Evolutionary conservation across 2,797 vertebrate species (phyloP).

Genomic region (Echeneis naucrates): DNA sequence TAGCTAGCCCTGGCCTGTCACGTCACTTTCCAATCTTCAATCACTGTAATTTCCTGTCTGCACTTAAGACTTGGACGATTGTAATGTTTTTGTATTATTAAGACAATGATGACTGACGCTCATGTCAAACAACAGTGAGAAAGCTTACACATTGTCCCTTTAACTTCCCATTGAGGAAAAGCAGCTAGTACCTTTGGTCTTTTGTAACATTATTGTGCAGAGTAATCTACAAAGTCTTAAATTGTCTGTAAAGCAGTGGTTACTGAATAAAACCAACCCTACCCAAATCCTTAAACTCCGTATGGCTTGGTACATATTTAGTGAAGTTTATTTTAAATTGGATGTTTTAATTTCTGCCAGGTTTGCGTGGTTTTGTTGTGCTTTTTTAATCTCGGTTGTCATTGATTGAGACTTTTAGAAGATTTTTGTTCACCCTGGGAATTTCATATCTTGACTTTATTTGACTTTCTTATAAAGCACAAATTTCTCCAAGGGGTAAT

Average conservation of each 20-base stretch:
- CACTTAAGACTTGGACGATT: too few species aligned
- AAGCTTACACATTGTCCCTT: too few species aligned
- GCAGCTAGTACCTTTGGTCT: background rate
- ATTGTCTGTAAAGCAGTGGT: background rate
- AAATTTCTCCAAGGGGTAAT: background rate
- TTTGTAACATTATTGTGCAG: background rate
- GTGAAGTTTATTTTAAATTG: constrained; percentile 17
- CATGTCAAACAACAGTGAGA: too few species aligned
- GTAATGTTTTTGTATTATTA: too few species aligned
- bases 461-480: background rate
- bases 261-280: background rate
- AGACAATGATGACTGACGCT: too few species aligned
- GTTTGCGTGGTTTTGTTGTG: constrained; percentile 23
- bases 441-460: constrained; percentile 13
- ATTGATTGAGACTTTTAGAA: constrained; percentile 21
- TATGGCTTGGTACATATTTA: constrained; percentile 20
- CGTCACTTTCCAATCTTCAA: too few species aligned
- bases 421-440: background rate
- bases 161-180: too few species aligned
- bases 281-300: background rate
- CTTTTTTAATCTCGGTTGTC: constrained; percentile 13
- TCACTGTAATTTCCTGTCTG: too few species aligned
- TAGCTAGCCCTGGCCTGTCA: too few species aligned
- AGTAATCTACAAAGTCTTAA: background rate
- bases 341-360: constrained; percentile 36